These are phyloP conservation scores for Gallirallus australis DNA, from an alignment of 2,797 vertebrate species.

Conservation along the genomic window DNA sequence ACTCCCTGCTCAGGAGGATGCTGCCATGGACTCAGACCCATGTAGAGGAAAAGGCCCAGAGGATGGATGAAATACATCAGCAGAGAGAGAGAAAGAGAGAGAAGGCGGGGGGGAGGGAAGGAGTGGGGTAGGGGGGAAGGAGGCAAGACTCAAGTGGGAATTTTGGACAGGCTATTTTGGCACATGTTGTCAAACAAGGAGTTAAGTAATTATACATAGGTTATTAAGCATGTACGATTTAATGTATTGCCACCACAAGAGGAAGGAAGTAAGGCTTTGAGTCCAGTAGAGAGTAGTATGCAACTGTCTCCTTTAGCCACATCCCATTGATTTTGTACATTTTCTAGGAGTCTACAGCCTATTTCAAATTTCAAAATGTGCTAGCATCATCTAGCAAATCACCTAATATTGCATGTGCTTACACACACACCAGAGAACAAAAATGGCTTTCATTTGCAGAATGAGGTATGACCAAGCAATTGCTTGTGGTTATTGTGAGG, in stretches of 20 bases:
- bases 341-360: not conserved
- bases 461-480: not conserved
- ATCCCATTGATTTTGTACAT: not conserved
- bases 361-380: not conserved
- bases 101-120: not conserved
- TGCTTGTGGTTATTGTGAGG: not conserved
- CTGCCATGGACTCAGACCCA: fast-evolving
- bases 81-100: not conserved
- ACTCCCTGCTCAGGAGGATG: fast-evolving
- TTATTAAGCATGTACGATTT: not conserved
- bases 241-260: not conserved
- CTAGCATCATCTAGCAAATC: not conserved
- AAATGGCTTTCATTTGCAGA: not conserved
- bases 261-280: not conserved
- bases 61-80: not conserved
- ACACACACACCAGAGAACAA: not conserved
- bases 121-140: no score
- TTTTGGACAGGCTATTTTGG: not conserved
- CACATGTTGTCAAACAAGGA: not conserved
- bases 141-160: not conserved
- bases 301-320: not conserved
- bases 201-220: fast-evolving
- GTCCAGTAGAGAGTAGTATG: no score
- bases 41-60: not conserved
- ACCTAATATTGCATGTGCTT: not conserved